Conservation (phyloP, 2,113 vertebrate species). For the Meriones unguiculatus region DNA sequence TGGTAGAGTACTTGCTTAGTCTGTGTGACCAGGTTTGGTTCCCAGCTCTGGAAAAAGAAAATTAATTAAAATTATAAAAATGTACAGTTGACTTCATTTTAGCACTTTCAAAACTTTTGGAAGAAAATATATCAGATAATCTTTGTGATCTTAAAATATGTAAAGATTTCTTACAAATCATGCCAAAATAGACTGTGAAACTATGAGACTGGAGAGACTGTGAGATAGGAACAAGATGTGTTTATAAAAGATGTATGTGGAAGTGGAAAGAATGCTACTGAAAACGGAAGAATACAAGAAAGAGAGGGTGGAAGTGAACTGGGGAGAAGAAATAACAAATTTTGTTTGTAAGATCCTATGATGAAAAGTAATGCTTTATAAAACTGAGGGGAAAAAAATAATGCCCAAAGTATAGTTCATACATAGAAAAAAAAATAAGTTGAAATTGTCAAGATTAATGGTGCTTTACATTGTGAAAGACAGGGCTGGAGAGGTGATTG, state of each 20-base stretch:
- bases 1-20: not conserved
- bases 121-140: not conserved
- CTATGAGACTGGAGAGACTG: not conserved
- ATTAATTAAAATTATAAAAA: not conserved
- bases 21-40: not conserved
- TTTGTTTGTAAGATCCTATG: not conserved
- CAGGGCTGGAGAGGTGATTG: not conserved
- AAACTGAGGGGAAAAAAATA: not conserved
- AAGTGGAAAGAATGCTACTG: not conserved
- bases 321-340: not conserved
- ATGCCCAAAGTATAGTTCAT: not conserved
- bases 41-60: not conserved
- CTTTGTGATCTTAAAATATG: not conserved
- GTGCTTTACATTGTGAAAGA: not conserved
- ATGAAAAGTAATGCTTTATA: not conserved
- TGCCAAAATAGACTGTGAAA: not conserved
- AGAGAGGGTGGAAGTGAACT: not conserved
- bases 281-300: not conserved
- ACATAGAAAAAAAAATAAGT: slow-evolving; percentile 4
- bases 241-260: too few species aligned
- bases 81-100: not conserved
- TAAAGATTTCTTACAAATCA: slow-evolving; percentile 17
- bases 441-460: slow-evolving; percentile 21
- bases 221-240: too few species aligned
- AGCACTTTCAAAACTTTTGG: not conserved